phyloP scores from a whole-genome alignment of 2,113 vertebrate genomes.

The Corapipo altera region DNA sequence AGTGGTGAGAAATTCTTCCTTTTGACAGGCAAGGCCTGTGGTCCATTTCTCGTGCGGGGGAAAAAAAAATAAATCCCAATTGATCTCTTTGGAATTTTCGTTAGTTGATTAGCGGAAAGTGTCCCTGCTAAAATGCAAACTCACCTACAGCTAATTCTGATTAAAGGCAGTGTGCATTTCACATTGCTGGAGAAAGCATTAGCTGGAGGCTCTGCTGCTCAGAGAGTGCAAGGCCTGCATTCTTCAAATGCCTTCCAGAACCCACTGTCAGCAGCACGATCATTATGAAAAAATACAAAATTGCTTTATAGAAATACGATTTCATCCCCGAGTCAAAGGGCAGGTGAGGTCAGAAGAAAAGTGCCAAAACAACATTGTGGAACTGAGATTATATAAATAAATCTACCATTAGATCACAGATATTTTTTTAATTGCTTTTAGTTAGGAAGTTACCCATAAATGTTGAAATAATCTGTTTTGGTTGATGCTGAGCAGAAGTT shows the following conservation, averaged over 20 bases:
- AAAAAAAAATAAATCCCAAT: not conserved
- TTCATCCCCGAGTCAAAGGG: slow-evolving; percentile 16
- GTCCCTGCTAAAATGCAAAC: not conserved
- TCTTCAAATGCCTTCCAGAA: slow-evolving; percentile 12
- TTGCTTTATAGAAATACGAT: slow-evolving; percentile 23
- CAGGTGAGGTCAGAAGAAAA: not conserved
- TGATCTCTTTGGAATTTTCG: not conserved
- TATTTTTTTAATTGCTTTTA: slow-evolving; percentile 39
- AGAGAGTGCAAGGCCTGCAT: not conserved
- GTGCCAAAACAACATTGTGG: not conserved
- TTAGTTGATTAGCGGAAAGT: not conserved
- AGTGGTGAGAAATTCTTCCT: slow-evolving; percentile 84
- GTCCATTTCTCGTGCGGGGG: not conserved
- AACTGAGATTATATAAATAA: not conserved
- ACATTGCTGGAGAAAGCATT: not conserved
- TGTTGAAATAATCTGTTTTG: slow-evolving; percentile 24
- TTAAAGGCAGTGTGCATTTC: not conserved
- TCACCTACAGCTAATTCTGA: not conserved
- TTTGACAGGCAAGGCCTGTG: slow-evolving; percentile 74
- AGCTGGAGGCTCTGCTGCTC: not conserved
- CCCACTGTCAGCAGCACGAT: not conserved
- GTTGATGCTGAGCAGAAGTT: slow-evolving; percentile 24
- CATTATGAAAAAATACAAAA: not conserved
- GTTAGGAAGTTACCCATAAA: slow-evolving; percentile 37
- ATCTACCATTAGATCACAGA: not conserved